phyloP scores from a whole-genome alignment of 2,113 vertebrate species.

The Scalopus aquaticus region DNA sequence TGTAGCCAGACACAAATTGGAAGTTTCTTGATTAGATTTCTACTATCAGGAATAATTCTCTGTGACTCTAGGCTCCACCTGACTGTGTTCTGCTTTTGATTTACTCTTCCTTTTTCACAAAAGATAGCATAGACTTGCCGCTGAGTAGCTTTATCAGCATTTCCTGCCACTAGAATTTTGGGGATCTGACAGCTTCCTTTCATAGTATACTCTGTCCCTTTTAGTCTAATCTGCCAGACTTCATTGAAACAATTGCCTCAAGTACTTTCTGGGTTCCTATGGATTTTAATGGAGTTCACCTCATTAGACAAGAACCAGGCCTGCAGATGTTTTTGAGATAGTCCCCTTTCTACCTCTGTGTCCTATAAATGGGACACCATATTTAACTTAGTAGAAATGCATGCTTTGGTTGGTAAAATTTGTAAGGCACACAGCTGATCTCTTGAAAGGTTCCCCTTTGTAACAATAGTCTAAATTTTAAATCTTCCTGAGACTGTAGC shows the following conservation, averaged over 20 bases:
- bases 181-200: background rate
- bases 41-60: background rate
- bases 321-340: background rate
- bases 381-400: background rate
- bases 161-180: background rate
- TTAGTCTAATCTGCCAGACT: background rate
- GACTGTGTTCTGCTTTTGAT: background rate
- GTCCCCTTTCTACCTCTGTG: background rate
- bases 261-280: background rate
- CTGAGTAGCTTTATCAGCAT: background rate
- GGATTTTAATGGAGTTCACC: background rate
- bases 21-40: background rate
- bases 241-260: background rate
- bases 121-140: background rate
- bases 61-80: background rate
- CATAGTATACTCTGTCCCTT: background rate
- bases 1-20: background rate
- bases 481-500: background rate
- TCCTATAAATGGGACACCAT: background rate
- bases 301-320: background rate
- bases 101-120: background rate
- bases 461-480: background rate
- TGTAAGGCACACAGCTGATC: background rate
- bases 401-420: background rate
- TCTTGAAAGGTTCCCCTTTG: background rate